phyloP scores from a whole-genome alignment of 2,113 vertebrate genomes.

The Pelobates fuscus region DNA sequence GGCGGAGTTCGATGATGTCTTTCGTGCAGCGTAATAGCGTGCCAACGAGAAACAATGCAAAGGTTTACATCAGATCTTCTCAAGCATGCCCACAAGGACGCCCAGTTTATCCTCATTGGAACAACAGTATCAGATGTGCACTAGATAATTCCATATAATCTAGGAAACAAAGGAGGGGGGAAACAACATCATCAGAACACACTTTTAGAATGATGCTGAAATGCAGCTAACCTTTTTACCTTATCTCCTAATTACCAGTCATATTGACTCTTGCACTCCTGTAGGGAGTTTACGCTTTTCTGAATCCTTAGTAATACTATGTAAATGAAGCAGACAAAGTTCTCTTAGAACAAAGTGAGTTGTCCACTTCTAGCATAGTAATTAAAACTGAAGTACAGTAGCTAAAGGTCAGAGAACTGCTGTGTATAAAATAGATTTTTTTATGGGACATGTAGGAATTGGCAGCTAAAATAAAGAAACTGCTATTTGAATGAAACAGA shows the following conservation, averaged over 20 bases:
- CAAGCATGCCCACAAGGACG: no score
- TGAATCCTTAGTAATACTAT: not conserved
- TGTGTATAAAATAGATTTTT: not conserved
- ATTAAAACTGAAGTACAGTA: conserved; percentile 5
- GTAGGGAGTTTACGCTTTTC: not conserved
- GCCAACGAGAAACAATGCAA: no score
- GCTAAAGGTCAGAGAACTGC: conserved; percentile 1
- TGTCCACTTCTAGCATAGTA: conserved; percentile 2
- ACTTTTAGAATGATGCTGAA: not conserved
- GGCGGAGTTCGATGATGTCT: no score
- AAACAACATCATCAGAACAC: no score
- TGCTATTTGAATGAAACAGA: not conserved
- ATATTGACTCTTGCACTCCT: not conserved
- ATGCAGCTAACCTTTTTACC: not conserved
- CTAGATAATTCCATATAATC: no score
- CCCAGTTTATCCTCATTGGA: no score
- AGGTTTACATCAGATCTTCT: no score
- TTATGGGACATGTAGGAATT: not conserved
- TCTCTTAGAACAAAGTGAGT: not conserved
- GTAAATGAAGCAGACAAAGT: not conserved
- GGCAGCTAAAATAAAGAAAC: not conserved
- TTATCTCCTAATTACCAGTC: not conserved
- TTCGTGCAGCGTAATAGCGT: no score
- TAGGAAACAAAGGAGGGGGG: no score
- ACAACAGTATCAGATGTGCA: no score